Conservation (phyloP, 2,888 invertebrate species). For the Mimas tiliae region DNA sequence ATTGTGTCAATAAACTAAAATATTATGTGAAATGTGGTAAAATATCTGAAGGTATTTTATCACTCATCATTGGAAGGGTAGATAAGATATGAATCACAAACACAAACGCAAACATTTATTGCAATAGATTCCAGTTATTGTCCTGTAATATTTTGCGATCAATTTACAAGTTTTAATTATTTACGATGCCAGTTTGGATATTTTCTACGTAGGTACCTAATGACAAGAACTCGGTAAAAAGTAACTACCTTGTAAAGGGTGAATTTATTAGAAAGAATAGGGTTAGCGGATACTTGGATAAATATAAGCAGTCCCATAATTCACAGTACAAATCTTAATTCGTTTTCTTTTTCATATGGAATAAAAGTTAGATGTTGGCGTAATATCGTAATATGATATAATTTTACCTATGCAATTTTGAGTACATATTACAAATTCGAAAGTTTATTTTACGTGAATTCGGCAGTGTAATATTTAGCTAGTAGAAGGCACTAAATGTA, state of each 20-base stretch:
- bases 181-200: too few species aligned
- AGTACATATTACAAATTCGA: not conserved
- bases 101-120: slow-evolving; percentile 4
- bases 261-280: not conserved
- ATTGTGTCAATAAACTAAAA: not conserved
- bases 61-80: slow-evolving; percentile 14
- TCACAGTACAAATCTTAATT: not conserved
- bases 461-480: not conserved
- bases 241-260: not conserved
- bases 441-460: slow-evolving; percentile 1
- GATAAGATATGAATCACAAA: slow-evolving; percentile 18
- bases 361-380: not conserved
- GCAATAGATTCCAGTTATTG: not conserved
- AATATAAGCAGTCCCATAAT: not conserved
- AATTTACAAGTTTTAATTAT: not conserved
- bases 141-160: not conserved
- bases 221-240: not conserved
- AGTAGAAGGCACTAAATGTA: not conserved
- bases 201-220: too few species aligned
- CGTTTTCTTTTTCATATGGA: not conserved
- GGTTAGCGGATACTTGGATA: too few species aligned
- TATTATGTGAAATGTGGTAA: not conserved
- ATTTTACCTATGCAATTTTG: not conserved
- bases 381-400: not conserved
- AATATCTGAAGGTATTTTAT: slow-evolving; percentile 3